Base-by-base conservation (phyloP, 2,888 invertebrate genomes). In the Coleophora flavipennella region DNA sequence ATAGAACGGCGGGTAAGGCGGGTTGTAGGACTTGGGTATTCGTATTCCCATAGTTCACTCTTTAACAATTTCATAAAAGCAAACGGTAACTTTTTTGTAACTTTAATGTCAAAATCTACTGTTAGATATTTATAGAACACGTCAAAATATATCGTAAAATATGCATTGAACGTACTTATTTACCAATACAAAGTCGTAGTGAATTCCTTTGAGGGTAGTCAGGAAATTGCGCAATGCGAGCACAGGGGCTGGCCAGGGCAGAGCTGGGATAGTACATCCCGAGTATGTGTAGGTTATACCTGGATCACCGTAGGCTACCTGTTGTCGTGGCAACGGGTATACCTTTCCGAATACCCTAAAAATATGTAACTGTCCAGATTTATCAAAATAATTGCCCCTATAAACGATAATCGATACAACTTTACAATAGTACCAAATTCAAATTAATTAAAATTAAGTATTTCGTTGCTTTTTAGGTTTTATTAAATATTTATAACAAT, bases 231-330 rank as follows among this genome's bases (percentile, higher is more conserved):
- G 73, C 10, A 90, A 57, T 1, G 72, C 63, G 33, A 75, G 45
- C 0, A 91, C 71, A 0, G 86, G 62, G 6, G 71, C 67, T 1
- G 85, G 83, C 91, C 91, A 91, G 0, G 89, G 86, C 45, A 86
- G 71, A 0, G 91, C 90, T 0, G 90, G 89, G 2, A 91, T 76
- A 1, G 87, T 87, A 8, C 74, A 78, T 9, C 89, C 89, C 8
- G 91, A 91, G 65, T 90, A 92, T 8, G 71, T 87, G 59, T 92
- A 91, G 0, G 80, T 80, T 46, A 91, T 76, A 1, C 90, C 90
- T 9, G 78, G 67, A 53, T 91, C 89, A 2, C 91, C 91, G 57
- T 86, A 89, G 1, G 91, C 90, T 2, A 88, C 90, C 81, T 91
- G 91, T 59, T 90, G 89, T 27, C 91, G 78, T 8, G 91, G 91